Evolutionary conservation across 2,888 invertebrate genomes (phyloP).

Genomic region (Theretra japonica): DNA sequence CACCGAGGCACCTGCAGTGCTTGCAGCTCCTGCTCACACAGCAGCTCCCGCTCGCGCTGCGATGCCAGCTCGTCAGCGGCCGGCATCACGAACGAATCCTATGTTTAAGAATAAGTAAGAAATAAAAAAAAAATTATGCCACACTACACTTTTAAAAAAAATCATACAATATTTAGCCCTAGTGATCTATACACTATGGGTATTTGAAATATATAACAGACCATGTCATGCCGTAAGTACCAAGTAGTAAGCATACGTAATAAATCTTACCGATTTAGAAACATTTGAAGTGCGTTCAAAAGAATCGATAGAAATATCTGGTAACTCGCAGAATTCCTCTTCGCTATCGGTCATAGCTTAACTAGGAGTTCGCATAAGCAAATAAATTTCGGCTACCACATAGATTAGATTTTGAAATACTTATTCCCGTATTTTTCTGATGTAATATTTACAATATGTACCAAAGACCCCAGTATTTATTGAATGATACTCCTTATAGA

Average conservation of each 20-base stretch:
- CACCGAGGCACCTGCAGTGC: constrained; percentile 36
- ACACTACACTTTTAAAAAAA: not conserved
- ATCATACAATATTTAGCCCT: not conserved
- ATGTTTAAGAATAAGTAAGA: not conserved
- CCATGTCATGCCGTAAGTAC: too few relatives aligned
- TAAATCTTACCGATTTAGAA: not conserved
- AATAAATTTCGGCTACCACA: too few relatives aligned
- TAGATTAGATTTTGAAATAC: too few relatives aligned
- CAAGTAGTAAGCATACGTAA: too few relatives aligned
- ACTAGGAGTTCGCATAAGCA: too few relatives aligned
- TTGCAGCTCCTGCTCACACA: constrained; percentile 47
- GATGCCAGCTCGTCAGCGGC: constrained; percentile 48
- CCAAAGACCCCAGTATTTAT: too few relatives aligned
- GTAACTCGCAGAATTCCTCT: constrained; percentile 61
- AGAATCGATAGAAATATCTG: constrained; percentile 54
- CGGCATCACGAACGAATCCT: constrained; percentile 55
- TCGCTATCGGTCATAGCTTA: constrained; percentile 45
- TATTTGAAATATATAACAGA: too few relatives aligned
- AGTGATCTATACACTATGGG: too few relatives aligned
- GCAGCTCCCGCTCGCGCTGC: constrained; percentile 51
- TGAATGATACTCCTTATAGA: too few relatives aligned
- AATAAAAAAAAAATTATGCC: constrained; percentile 40
- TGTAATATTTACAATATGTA: too few relatives aligned
- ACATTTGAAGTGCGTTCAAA: constrained; percentile 34
- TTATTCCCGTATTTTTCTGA: too few relatives aligned